phyloP scores from a whole-genome alignment of 2,113 vertebrate species.

The Fulica atra region DNA sequence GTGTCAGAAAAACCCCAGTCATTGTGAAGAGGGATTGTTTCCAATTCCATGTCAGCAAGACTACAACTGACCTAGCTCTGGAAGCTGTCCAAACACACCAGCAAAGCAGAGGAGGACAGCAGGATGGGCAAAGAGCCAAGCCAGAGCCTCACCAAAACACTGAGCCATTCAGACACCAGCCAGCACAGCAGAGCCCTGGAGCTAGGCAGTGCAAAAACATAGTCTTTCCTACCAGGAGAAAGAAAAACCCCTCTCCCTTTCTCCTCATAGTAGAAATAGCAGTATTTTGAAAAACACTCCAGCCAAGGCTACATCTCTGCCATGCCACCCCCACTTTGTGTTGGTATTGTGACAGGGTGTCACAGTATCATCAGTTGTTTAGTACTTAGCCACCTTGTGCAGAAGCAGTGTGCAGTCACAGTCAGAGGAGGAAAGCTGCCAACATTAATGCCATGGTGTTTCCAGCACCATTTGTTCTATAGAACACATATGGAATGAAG shows the following conservation, averaged over 20 bases:
- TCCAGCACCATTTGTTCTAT: neutral
- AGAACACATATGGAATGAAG: neutral
- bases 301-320: neutral
- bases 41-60: neutral
- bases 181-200: neutral
- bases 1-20: neutral
- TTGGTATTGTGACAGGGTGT: neutral
- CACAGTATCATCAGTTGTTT: neutral
- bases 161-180: neutral
- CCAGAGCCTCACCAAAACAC: neutral
- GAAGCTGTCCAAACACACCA: slow-evolving; percentile 4
- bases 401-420: neutral
- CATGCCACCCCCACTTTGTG: neutral
- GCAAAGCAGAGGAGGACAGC: neutral
- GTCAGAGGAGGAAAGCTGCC: neutral
- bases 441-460: neutral
- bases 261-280: neutral
- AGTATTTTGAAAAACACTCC: neutral
- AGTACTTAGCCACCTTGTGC: neutral
- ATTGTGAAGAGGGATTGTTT: neutral
- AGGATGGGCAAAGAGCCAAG: neutral
- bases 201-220: neutral
- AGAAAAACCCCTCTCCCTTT: neutral
- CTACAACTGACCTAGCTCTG: neutral
- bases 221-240: neutral